A percentile compares a stretch with the other conserved stretches of the same genome.
phyloP scores from a whole-genome alignment of 2,113 vertebrate species.

The Columbina picui region DNA sequence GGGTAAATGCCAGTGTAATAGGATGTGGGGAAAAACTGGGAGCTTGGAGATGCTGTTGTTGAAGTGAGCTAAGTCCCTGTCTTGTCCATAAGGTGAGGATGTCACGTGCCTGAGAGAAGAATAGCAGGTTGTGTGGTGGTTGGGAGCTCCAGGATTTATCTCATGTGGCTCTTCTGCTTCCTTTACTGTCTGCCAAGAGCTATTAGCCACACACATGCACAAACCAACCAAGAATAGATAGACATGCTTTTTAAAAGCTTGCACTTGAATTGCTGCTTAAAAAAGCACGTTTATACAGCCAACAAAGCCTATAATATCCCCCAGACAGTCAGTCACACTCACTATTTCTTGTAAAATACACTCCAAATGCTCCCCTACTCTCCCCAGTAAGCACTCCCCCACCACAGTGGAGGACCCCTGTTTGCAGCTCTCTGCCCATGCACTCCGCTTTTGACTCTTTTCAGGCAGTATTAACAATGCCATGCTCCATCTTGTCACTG shows the following conservation, averaged over 20 bases:
- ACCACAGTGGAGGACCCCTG: not conserved
- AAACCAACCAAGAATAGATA: constrained; percentile 33
- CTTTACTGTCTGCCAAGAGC: constrained; percentile 31
- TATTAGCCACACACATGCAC: constrained; percentile 7
- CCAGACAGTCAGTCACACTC: not conserved
- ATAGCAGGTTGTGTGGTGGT: not conserved
- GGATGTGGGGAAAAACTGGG: not conserved
- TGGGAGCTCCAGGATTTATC: not conserved
- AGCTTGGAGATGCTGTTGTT: not conserved
- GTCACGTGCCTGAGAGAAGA: not conserved
- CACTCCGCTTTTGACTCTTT: not conserved
- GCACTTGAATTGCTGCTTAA: not conserved
- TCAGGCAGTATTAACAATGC: not conserved
- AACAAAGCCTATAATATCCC: not conserved
- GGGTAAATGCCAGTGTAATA: not conserved
- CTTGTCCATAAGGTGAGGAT: not conserved
- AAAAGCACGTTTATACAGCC: not conserved
- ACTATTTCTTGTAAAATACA: not conserved
- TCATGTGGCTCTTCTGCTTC: not conserved
- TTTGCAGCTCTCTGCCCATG: not conserved
- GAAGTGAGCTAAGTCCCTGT: not conserved
- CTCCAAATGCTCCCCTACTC: not conserved
- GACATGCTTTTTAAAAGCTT: not conserved
- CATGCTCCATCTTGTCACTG: not conserved
- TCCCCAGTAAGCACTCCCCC: not conserved